These are phyloP conservation scores for Gambelia wislizenii DNA, from an alignment of 2,797 vertebrate genomes.

Conservation along the genomic window DNA sequence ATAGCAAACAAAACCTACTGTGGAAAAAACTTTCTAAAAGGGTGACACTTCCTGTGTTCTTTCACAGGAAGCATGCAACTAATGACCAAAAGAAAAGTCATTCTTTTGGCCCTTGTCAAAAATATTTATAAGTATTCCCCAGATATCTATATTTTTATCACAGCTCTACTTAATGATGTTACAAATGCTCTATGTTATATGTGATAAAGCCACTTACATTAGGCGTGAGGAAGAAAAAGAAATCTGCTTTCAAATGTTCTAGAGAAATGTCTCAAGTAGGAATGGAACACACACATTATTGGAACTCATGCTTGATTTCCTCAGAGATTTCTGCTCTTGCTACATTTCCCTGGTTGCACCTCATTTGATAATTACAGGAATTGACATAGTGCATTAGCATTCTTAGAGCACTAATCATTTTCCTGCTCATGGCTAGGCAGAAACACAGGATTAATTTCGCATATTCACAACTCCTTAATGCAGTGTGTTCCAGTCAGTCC, in stretches of 20 bases:
- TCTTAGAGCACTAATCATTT: constrained; percentile 3
- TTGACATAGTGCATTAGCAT: not conserved
- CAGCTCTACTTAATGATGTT: not conserved
- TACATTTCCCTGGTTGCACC: constrained; percentile 5
- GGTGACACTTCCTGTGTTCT: not conserved
- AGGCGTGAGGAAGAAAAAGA: no score
- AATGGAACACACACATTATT: not conserved
- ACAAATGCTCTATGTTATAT: not conserved
- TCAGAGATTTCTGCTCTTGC: not conserved
- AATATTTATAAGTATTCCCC: not conserved
- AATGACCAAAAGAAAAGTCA: not conserved
- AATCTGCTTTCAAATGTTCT: not conserved
- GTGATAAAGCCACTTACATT: not conserved
- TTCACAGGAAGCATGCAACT: not conserved
- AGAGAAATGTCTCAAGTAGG: not conserved
- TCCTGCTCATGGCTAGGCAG: not conserved
- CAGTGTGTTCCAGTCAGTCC: not conserved
- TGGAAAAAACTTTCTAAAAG: not conserved
- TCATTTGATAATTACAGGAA: constrained; percentile 28
- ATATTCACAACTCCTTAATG: not conserved
- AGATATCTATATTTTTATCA: not conserved
- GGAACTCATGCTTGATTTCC: not conserved
- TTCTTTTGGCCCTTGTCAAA: not conserved
- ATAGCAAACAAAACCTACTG: not conserved
- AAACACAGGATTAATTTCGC: constrained; percentile 12